Conservation (phyloP, 1,140 invertebrate species). For the Camponotus vicinus region DNA sequence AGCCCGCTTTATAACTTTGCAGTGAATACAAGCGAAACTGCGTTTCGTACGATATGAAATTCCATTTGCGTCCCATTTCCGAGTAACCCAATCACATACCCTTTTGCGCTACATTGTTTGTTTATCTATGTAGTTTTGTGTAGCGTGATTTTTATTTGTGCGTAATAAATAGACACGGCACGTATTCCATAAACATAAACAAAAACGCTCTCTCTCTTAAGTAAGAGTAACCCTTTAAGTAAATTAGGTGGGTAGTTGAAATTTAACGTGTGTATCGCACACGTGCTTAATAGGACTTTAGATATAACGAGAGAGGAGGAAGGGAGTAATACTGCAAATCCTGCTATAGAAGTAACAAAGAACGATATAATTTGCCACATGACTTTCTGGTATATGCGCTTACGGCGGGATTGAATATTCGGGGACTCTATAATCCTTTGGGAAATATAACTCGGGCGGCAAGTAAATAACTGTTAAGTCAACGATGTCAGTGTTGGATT, state of each 20-base stretch:
- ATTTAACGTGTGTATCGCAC: neutral
- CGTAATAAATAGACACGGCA: neutral
- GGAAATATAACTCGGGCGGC: slow-evolving; percentile 53
- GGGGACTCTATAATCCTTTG: slow-evolving; percentile 64
- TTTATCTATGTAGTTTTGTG: neutral
- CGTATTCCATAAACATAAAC: neutral
- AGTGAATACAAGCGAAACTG: slow-evolving; percentile 19
- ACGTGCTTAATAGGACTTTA: slow-evolving; percentile 9
- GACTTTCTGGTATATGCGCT: slow-evolving; percentile 35
- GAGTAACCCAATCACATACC: slow-evolving; percentile 30
- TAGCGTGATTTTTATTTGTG: neutral
- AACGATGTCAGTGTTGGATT: slow-evolving; percentile 35
- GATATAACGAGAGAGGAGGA: slow-evolving; percentile 16
- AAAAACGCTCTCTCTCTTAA: neutral
- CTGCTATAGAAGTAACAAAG: slow-evolving; percentile 4
- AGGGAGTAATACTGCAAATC: slow-evolving; percentile 22
- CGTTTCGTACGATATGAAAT: slow-evolving; percentile 33
- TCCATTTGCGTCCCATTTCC: slow-evolving; percentile 25
- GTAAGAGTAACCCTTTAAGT: neutral
- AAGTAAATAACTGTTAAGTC: slow-evolving; percentile 66
- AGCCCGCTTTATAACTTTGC: slow-evolving; percentile 49
- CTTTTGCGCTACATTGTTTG: slow-evolving; percentile 3
- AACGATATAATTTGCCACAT: slow-evolving; percentile 44
- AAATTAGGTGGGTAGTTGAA: neutral
- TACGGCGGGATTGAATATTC: slow-evolving; percentile 47